Evolutionary conservation across 2,113 vertebrate species (phyloP), one percentile per base, ranked within the genome.

Genomic region (Periophthalmodon schlosseri): DNA sequence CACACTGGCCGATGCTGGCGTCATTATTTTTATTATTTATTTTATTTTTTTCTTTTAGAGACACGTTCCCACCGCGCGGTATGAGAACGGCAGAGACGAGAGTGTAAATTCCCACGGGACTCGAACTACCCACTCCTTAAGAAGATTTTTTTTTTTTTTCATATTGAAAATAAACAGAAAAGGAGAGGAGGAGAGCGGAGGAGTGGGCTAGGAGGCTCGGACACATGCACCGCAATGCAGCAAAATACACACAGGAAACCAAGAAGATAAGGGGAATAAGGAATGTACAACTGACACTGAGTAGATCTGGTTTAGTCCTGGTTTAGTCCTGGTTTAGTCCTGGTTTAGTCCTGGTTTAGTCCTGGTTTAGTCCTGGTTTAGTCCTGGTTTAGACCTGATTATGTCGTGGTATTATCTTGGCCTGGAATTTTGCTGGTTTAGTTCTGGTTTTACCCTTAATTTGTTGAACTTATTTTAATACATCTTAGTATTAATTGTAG

Each of bases 101-200:
- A 84, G 84, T 70, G 61, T 66, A 91, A 34, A 85, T 84, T 87
- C 91, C 86, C 87, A 68, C 28, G 90, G 81, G 89, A 88, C 73
- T 64, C 64, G 84, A 86, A 76, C 80, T 83, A 79, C 78, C 69
- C 84, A 80, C 85, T 91, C 82, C 77, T 89, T 76, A 70, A 88
- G 84, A 90, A 79, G 87, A 91, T 36, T 36, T 64, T 64, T 60
- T 60, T 58, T 28, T 60, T 60, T 63, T 20, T 64, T 85, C 74
- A 84, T 89, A 83, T 80, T 74, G 85, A 91, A 86, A 85, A 80
- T 88, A 91, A 91, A 88, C 85, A 89, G 90, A 91, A 77, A 85
- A 83, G 82, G 70, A 82, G 87, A 89, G 82, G 66, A 87, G 87
- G 75, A 89, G 57, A 33, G 28, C 28, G 46, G 58, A 80, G 73